phyloP scores from a whole-genome alignment of 2,888 invertebrate genomes.

The Chloroclysta siterata region DNA sequence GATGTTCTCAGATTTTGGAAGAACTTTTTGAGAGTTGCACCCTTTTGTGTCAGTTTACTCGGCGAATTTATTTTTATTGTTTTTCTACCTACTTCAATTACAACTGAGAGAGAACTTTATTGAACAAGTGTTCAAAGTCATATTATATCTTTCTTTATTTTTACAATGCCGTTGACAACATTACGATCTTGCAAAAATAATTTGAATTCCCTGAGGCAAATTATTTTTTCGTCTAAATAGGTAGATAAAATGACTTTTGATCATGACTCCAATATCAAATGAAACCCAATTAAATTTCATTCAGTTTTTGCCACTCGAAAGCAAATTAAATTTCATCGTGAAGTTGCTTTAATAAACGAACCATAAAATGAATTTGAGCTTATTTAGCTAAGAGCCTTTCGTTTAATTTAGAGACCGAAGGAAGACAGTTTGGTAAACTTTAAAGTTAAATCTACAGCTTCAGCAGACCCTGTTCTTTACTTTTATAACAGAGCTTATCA shows the following conservation, averaged over 20 bases:
- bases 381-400: conserved; percentile 27
- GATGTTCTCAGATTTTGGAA: conserved; percentile 23
- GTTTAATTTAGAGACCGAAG: conserved; percentile 24
- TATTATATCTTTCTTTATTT: conserved; percentile 19
- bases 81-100: conserved; percentile 14
- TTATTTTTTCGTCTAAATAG: no score
- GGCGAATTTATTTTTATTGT: conserved; percentile 11
- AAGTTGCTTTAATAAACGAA: conserved; percentile 13
- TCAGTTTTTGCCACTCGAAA: conserved; percentile 15
- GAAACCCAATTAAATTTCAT: conserved; percentile 25
- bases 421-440: conserved; percentile 31
- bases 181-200: conserved; percentile 8
- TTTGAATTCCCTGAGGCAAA: no score
- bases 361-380: conserved; percentile 19
- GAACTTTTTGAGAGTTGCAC: conserved; percentile 10
- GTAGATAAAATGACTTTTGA: conserved; percentile 1
- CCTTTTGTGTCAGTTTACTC: conserved; percentile 7
- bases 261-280: conserved; percentile 8
- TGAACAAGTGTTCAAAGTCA: conserved; percentile 15
- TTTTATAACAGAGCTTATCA: conserved; percentile 30
- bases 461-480: conserved; percentile 22
- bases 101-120: conserved; percentile 15
- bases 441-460: conserved; percentile 32
- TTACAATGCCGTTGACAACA: conserved; percentile 21
- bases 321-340: conserved; percentile 24